Evolutionary conservation across 2,797 vertebrate species (phyloP).

Genomic region (Malacoctenus gilli): DNA sequence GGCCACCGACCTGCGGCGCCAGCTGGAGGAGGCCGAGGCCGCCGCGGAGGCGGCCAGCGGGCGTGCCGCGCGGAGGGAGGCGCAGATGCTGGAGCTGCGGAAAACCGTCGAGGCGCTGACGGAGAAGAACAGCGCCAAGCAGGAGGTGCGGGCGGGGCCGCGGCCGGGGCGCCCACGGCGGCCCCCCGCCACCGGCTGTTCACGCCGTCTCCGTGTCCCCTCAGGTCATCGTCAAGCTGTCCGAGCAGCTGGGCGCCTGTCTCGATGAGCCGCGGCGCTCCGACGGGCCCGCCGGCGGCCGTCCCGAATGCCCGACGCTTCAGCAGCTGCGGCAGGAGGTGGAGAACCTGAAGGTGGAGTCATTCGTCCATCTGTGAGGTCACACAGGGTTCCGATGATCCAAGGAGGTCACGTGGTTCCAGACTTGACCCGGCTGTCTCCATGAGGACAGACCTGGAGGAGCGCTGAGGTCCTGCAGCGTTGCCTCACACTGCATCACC

Average conservation of each 20-base stretch:
- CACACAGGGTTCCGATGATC: no score
- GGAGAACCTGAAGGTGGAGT: slow-evolving; percentile 87
- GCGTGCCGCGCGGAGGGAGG: slow-evolving; percentile 73
- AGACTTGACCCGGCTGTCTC: no score
- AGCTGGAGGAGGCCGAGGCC: slow-evolving; percentile 74
- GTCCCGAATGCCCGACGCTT: slow-evolving; percentile 63
- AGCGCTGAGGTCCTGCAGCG: no score
- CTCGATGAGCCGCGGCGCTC: slow-evolving; percentile 42
- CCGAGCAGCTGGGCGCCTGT: slow-evolving; percentile 81
- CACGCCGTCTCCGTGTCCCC: background rate
- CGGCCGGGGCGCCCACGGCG: no score
- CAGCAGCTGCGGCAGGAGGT: slow-evolving; percentile 81
- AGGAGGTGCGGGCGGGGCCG: slow-evolving; percentile 77
- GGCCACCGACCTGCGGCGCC: slow-evolving; percentile 77
- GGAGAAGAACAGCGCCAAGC: slow-evolving; percentile 89
- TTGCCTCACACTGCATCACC: no score
- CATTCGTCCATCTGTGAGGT: no score
- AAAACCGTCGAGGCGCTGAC: slow-evolving; percentile 79
- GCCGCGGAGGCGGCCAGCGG: slow-evolving; percentile 78
- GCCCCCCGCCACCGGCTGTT: no score
- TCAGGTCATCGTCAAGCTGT: slow-evolving; percentile 85
- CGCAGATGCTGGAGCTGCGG: slow-evolving; percentile 81
- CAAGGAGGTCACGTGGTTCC: no score
- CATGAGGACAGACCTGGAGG: no score
- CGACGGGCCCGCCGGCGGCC: slow-evolving; percentile 3